Percentiles rank a stretch among this genome's conserved stretches.
Conservation (phyloP, 1,140 invertebrate species). For the Penaeus japonicus region DNA sequence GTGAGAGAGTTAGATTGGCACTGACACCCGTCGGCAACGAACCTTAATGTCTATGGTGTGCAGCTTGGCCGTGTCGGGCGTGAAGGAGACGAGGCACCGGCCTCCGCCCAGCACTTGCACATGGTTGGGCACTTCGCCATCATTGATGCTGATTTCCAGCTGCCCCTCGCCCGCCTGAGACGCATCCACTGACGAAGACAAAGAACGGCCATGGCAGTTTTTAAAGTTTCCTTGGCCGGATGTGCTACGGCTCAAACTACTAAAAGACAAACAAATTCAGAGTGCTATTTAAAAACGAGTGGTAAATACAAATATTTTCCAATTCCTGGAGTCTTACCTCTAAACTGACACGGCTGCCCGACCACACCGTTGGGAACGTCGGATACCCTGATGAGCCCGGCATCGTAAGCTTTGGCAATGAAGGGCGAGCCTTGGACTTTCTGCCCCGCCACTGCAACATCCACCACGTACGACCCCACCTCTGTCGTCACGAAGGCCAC, state of each 20-base stretch:
- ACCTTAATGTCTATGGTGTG: slow-evolving; percentile 95
- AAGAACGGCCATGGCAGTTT: no score
- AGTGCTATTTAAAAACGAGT: neutral
- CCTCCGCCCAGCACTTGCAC: slow-evolving; percentile 94
- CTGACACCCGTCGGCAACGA: slow-evolving; percentile 75
- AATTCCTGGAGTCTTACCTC: slow-evolving; percentile 71
- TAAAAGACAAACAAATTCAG: no score
- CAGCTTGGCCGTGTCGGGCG: slow-evolving; percentile 89
- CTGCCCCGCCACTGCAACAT: slow-evolving; percentile 84
- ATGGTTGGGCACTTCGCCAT: slow-evolving; percentile 97
- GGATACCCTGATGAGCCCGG: slow-evolving; percentile 87
- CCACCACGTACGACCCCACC: slow-evolving; percentile 89
- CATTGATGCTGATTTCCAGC: slow-evolving; percentile 97
- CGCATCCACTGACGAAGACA: slow-evolving; percentile 81
- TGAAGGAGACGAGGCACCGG: slow-evolving; percentile 93
- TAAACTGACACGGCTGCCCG: slow-evolving; percentile 91
- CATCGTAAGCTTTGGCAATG: slow-evolving; percentile 91
- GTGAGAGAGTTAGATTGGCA: neutral
- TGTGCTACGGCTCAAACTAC: no score
- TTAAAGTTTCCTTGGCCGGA: no score
- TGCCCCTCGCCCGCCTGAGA: slow-evolving; percentile 96
- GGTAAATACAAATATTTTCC: neutral
- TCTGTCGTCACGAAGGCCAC: slow-evolving; percentile 91
- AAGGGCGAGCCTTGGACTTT: slow-evolving; percentile 77
- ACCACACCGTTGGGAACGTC: slow-evolving; percentile 87